A percentile compares a stretch with the other conserved stretches of the same genome.
Conservation (phyloP, 2,797 vertebrate genomes). For the Adelosebastes latens region DNA sequence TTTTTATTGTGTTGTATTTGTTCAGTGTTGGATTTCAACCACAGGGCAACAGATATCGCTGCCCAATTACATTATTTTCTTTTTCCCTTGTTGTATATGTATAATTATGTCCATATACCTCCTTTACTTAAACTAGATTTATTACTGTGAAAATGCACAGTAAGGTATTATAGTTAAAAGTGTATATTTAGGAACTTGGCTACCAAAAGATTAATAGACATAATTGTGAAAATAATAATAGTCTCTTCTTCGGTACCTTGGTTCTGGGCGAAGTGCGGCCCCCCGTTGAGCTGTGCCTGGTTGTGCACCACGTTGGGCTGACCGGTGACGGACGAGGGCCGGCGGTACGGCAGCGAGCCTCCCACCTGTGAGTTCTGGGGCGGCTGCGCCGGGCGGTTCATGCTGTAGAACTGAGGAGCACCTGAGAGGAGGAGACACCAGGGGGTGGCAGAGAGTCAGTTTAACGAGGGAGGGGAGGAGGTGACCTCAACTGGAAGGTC, state of each 20-base stretch:
- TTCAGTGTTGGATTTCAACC: no score
- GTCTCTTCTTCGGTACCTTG: conserved; percentile 80
- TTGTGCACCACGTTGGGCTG: conserved; percentile 89
- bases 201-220: no score
- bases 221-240: not conserved
- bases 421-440: conserved; percentile 74
- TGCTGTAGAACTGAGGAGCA: conserved; percentile 97
- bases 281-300: conserved; percentile 89
- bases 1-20: no score
- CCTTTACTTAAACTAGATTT: no score
- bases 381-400: conserved; percentile 92
- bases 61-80: no score
- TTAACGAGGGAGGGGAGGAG: not conserved
- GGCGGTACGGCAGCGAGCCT: conserved; percentile 94
- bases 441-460: conserved; percentile 35
- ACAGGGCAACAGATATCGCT: no score
- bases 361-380: conserved; percentile 88
- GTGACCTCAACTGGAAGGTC: not conserved
- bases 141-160: no score
- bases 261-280: conserved; percentile 94
- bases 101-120: no score
- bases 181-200: not conserved
- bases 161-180: not conserved
- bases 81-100: no score
- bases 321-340: conserved; percentile 92